These are phyloP conservation scores for Orchesellides sinensis DNA, from an alignment of 2,888 invertebrate species.

Conservation along the genomic window DNA sequence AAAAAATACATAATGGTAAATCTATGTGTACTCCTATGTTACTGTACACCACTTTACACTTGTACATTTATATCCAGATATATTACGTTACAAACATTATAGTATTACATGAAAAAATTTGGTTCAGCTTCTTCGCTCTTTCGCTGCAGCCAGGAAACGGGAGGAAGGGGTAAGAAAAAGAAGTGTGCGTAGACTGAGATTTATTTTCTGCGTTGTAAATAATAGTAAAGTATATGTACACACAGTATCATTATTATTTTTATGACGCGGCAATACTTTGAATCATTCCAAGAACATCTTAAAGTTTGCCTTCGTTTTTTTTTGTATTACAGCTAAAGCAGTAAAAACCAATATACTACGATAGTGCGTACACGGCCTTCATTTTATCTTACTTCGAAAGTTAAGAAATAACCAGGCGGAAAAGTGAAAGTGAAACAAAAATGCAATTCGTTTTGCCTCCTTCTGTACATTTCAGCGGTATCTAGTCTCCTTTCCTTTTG, in stretches of 20 bases:
- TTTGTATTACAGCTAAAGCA: background rate
- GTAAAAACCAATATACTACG: slow-evolving; percentile 13
- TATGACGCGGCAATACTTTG: slow-evolving; percentile 28
- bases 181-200: slow-evolving; percentile 17
- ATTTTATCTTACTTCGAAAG: slow-evolving; percentile 1
- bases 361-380: background rate
- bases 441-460: slow-evolving; percentile 50
- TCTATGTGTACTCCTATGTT: too few species aligned
- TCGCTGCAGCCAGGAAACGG: background rate
- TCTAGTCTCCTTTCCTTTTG: background rate
- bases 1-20: slow-evolving; percentile 31
- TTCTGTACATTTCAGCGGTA: background rate
- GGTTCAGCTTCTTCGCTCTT: background rate
- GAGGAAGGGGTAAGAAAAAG: slow-evolving; percentile 14
- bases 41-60: too few species aligned
- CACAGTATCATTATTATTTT: slow-evolving; percentile 21
- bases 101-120: background rate
- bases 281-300: slow-evolving; percentile 12
- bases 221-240: background rate
- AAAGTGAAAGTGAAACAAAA: slow-evolving; percentile 60
- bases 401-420: slow-evolving; percentile 47
- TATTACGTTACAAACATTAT: background rate
- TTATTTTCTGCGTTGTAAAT: slow-evolving; percentile 13
- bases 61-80: too few species aligned
- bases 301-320: too few species aligned